Conservation (phyloP, 2,797 vertebrate genomes). For the Alectoris magna region DNA sequence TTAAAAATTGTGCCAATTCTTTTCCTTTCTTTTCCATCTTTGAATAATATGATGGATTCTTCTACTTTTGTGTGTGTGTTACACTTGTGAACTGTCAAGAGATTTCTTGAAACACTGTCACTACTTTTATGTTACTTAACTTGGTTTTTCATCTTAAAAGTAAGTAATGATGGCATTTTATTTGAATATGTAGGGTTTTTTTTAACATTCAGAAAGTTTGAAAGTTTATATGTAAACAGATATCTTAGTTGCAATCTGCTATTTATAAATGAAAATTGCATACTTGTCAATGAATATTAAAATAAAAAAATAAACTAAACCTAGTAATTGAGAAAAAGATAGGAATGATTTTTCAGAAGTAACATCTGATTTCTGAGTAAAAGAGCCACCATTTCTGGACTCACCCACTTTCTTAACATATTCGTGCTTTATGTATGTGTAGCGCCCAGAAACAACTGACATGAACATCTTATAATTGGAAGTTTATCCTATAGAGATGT, state of each 20-base stretch:
- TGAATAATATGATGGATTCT: neutral
- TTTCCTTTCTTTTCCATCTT: neutral
- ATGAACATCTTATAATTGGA: neutral
- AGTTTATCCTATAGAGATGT: neutral
- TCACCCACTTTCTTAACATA: neutral
- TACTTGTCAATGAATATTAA: neutral
- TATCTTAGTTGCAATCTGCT: neutral
- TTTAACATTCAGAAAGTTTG: neutral
- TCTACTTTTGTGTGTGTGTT: neutral
- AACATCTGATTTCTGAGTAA: neutral
- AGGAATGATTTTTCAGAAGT: neutral
- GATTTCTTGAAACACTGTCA: constrained; percentile 39
- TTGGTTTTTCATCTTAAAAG: constrained; percentile 13
- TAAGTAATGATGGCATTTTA: constrained; percentile 9
- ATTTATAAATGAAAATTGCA: neutral
- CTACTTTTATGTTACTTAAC: constrained; percentile 7
- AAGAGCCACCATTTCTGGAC: neutral
- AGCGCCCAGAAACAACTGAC: neutral
- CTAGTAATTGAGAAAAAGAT: neutral
- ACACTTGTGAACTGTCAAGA: constrained; percentile 29
- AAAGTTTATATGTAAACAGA: neutral
- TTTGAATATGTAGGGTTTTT: constrained; percentile 18
- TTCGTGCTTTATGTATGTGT: neutral
- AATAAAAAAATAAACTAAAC: neutral
- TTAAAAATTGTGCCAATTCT: neutral